Percentiles rank a stretch among this genome's conserved stretches.
Conservation (phyloP, 2,113 vertebrate genomes). For the Indicator indicator region DNA sequence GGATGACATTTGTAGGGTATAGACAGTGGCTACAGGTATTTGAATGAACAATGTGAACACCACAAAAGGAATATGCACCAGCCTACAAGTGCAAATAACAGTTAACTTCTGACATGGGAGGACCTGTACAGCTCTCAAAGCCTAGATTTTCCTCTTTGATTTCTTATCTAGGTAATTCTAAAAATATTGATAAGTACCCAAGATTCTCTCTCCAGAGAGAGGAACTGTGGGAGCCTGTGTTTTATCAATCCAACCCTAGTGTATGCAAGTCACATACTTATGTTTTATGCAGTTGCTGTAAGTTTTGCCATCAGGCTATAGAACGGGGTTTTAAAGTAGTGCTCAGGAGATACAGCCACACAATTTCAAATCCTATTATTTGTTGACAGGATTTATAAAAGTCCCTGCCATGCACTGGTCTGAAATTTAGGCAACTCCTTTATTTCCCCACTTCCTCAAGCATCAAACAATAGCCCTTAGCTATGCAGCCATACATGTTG, state of each 20-base stretch:
- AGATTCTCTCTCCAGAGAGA: not conserved
- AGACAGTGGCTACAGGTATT: not conserved
- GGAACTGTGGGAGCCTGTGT: not conserved
- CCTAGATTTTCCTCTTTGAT: not conserved
- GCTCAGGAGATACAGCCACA: not conserved
- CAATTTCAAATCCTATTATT: not conserved
- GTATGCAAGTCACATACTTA: not conserved
- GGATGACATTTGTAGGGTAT: not conserved
- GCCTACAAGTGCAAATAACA: not conserved
- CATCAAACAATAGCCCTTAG: not conserved
- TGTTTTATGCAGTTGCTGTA: not conserved
- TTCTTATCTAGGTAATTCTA: not conserved
- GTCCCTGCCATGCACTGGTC: not conserved
- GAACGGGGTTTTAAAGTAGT: not conserved
- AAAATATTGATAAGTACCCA: not conserved
- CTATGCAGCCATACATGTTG: not conserved
- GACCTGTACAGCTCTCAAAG: not conserved
- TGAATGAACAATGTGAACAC: not conserved
- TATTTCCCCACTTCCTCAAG: not conserved
- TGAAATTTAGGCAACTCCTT: not conserved
- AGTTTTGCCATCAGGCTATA: not conserved
- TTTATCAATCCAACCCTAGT: not conserved
- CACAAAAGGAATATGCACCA: not conserved
- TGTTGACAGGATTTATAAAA: not conserved
- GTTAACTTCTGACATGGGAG: not conserved